phyloP scores from a whole-genome alignment of 2,113 vertebrate genomes.

The Eclectus roratus region DNA sequence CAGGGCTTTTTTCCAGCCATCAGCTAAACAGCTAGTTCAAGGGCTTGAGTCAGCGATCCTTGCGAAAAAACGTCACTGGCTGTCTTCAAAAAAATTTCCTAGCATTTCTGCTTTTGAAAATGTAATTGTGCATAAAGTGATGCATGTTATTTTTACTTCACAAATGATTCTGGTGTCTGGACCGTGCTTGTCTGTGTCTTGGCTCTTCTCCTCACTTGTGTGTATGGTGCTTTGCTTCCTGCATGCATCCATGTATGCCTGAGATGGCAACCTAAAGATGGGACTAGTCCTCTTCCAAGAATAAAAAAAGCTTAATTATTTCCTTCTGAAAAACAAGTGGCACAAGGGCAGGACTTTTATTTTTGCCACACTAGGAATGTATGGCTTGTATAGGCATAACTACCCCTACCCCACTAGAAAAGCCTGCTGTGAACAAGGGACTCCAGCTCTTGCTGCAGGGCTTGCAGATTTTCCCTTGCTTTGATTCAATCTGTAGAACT shows the following conservation, averaged over 20 bases:
- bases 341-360: background rate
- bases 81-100: constrained; percentile 29
- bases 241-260: background rate
- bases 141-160: background rate
- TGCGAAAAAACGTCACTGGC: constrained; percentile 36
- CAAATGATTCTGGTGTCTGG: background rate
- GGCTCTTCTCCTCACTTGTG: background rate
- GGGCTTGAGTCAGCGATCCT: constrained; percentile 64
- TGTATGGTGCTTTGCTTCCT: background rate
- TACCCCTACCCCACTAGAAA: background rate
- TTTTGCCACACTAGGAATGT: background rate
- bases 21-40: constrained; percentile 41
- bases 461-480: background rate
- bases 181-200: background rate
- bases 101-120: constrained; percentile 20
- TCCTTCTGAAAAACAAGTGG: background rate
- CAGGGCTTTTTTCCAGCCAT: constrained; percentile 56
- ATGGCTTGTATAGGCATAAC: background rate
- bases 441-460: background rate
- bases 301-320: background rate
- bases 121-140: constrained; percentile 20
- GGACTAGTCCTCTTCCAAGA: background rate
- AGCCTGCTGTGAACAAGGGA: background rate
- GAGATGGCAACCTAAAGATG: background rate
- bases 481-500: background rate